phyloP scores from a whole-genome alignment of 2,888 invertebrate genomes.

The Gibbula magus region DNA sequence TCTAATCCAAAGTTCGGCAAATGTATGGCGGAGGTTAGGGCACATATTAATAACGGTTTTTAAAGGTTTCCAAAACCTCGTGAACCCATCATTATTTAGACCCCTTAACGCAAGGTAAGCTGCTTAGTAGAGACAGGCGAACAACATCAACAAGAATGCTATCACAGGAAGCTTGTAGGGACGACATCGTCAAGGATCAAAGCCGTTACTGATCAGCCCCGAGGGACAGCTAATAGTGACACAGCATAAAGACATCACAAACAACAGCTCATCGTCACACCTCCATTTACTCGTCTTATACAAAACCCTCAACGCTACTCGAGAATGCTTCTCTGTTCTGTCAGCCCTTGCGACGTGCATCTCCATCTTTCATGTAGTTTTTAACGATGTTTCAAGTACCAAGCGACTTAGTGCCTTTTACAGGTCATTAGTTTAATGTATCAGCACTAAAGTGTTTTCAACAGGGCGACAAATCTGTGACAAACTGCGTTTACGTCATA shows the following conservation, averaged over 20 bases:
- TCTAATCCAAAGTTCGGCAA: neutral
- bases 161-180: neutral
- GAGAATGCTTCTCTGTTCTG: too few relatives aligned
- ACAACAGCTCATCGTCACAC: neutral
- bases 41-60: constrained; percentile 17
- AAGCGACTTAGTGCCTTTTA: too few relatives aligned
- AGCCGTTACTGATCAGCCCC: neutral
- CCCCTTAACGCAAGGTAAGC: neutral
- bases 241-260: too few relatives aligned
- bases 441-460: too few relatives aligned
- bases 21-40: neutral
- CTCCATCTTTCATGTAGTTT: too few relatives aligned
- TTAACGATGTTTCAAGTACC: too few relatives aligned
- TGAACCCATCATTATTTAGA: neutral
- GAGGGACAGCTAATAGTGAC: neutral
- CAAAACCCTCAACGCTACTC: too few relatives aligned
- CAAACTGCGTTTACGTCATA: too few relatives aligned
- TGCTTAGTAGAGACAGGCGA: neutral
- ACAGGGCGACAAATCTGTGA: too few relatives aligned
- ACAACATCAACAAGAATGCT: constrained; percentile 9
- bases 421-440: too few relatives aligned
- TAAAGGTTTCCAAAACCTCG: neutral
- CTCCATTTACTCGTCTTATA: too few relatives aligned
- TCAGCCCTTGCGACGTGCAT: too few relatives aligned
- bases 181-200: constrained; percentile 22